Evolutionary conservation across 2,888 invertebrate species (phyloP), one percentile per base, ranked within the genome.

Genomic region (Venustoraphidia nigricollis): DNA sequence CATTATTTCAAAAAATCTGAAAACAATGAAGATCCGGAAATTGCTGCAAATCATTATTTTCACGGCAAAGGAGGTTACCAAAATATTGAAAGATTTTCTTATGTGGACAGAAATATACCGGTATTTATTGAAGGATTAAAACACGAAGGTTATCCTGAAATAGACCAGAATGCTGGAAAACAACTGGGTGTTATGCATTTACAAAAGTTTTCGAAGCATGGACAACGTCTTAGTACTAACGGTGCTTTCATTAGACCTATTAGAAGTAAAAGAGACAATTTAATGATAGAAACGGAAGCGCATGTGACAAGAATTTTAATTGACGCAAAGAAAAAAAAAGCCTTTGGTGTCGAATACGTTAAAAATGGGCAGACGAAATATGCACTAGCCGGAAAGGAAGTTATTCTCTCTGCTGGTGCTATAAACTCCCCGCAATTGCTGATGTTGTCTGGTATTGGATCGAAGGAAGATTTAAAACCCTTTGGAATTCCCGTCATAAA

Each of bases 1-100:
- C 81, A 81, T 0, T 86, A 84, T 60, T 86, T 80, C 61, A 76
- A 73, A 47, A 80, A 79, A 63, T 70, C 79, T 0, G 81, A 81
- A 64, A 69, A 79, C 54, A 80, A 79, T 55, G 66, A 69, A 59
- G 74, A 79, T 50, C 59, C 68, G 2, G 76, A 73, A 56, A 60
- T 65, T 9, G 61, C 70, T 9, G 65, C 71, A 34, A 68, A 79
- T 53, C 68, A 67, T 3, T 58, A 66, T 35, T 77, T 76, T 55
- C 83, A 83, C 57, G 70, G 72, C 1, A 68, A 67, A 8, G 72
- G 73, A 3, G 83, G 83, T 1, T 79, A 78, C 37, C 71, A 76
- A 34, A 77, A 73, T 38, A 79, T 83, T 0, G 78, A 81, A 61
- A 66, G 76, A 55, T 80, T 73, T 54, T 71, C 76, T 0, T 79